Evolutionary conservation across 37 sponge, comb jelly and placozoan species (phyloP), one percentile per base, ranked within the genome.

Genomic region (Halichondria panicea): DNA sequence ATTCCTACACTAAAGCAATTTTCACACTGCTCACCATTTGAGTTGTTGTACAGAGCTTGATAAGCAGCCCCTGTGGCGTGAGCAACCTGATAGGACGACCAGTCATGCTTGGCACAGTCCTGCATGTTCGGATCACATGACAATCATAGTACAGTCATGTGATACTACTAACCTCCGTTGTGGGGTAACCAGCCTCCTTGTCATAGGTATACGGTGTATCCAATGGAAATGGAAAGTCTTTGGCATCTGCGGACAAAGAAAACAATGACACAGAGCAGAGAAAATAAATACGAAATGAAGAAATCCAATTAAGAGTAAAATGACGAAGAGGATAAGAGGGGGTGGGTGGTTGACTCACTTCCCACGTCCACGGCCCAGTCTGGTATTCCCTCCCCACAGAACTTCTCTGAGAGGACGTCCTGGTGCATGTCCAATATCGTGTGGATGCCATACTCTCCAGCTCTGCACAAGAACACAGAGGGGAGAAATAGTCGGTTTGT

Each of bases 371-470:
- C 85, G 31, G 89, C 87, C 96, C 96, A 95, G 78, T 82, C 89
- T 25, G 96, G 96, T 4, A 84, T 64, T 38, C 96, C 96, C 57
- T 95, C 92, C 24, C 92, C 92, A 81, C 96, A 91, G 70, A 91
- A 84, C 62, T 85, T 76, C 19, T 56, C 64, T 15, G 86, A 81
- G 1, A 95, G 78, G 3, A 77, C 74, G 70, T 95, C 96, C 68
- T 95, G 96, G 41, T 95, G 96, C 89, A 88, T 86, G 84, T 95
- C 96, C 55, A 95, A 84, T n/a, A 95, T 68, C 28, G 89, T 64
- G 66, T 84, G 78, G 32, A 95, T 81, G 31, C 84, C 89, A 84
- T 95, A 83, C 35, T 84, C 50, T 18, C 54, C 75, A 70, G 85
- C 86, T 13, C 82, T 91, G 64, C 45, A 43, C 62, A 76, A 43